Conservation (phyloP, 2,113 vertebrate genomes). For the Grantiella picta region DNA sequence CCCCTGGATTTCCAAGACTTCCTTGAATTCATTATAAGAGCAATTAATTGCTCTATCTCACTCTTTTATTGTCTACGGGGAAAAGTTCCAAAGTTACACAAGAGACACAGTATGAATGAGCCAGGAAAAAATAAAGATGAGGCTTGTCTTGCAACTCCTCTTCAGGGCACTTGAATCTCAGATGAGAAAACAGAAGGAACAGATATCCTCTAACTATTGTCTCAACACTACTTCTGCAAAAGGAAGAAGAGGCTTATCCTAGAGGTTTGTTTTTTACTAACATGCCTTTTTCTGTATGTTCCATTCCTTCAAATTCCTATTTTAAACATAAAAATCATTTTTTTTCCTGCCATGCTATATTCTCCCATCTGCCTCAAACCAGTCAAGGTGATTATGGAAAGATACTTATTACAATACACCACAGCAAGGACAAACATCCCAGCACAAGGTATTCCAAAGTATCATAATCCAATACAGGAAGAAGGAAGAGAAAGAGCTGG, state of each 20-base stretch:
- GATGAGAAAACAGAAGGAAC: neutral
- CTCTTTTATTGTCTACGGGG: neutral
- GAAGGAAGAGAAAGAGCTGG: neutral
- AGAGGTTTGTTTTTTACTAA: neutral
- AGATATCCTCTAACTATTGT: neutral
- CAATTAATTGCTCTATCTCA: neutral
- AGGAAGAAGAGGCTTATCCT: neutral
- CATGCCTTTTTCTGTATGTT: fast-evolving
- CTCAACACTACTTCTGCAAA: neutral
- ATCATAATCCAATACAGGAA: neutral
- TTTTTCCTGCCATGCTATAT: neutral
- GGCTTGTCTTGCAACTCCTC: neutral
- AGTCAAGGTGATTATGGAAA: neutral
- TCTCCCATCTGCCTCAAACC: neutral
- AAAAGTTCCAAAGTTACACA: neutral
- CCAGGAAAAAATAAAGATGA: neutral
- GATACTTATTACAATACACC: neutral
- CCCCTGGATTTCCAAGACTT: neutral
- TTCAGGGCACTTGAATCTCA: neutral
- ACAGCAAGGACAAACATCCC: neutral
- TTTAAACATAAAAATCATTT: neutral
- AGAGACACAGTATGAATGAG: neutral
- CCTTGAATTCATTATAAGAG: neutral
- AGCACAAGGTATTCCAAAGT: neutral
- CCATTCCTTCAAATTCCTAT: neutral